Conservation (phyloP, 2,797 vertebrate genomes). For the Periophthalmus magnuspinnatus region DNA sequence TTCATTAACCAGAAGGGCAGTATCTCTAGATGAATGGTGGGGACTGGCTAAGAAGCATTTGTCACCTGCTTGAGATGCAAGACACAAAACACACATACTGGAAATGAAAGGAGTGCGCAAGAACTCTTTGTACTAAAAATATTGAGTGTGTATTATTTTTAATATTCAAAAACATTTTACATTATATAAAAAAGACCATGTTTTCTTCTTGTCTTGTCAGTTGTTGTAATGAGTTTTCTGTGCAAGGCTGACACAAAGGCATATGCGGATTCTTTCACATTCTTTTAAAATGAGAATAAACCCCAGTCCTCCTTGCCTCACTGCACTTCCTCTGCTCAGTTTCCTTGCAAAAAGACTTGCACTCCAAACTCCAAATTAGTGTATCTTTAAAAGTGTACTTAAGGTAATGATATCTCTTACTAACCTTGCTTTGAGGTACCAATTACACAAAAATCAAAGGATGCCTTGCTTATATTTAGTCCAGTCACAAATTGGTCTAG, state of each 20-base stretch:
- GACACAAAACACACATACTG: slow-evolving; percentile 1
- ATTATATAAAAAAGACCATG: background rate
- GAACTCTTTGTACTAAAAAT: background rate
- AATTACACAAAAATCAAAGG: background rate
- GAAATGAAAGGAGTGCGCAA: background rate
- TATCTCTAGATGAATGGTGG: slow-evolving; percentile 36
- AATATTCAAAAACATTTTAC: background rate
- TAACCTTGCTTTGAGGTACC: background rate
- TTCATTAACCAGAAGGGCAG: slow-evolving; percentile 55
- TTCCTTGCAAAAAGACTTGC: background rate
- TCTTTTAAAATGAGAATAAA: too few species aligned
- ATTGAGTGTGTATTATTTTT: background rate
- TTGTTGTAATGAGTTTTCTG: too few species aligned
- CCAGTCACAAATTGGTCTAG: background rate
- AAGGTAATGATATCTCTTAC: background rate
- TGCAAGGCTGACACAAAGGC: too few species aligned
- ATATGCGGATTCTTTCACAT: too few species aligned
- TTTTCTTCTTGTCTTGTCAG: too few species aligned
- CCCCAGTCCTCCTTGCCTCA: too few species aligned
- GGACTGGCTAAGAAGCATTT: slow-evolving; percentile 44
- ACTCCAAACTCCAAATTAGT: background rate
- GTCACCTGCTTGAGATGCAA: slow-evolving; percentile 28
- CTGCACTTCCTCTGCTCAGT: too few species aligned
- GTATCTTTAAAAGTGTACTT: background rate
- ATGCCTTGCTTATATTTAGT: background rate